Percentiles rank a stretch among this genome's conserved stretches.
These are phyloP conservation scores for Alloscopus bannaensis DNA, from an alignment of 2,888 invertebrate species.

Conservation along the genomic window DNA sequence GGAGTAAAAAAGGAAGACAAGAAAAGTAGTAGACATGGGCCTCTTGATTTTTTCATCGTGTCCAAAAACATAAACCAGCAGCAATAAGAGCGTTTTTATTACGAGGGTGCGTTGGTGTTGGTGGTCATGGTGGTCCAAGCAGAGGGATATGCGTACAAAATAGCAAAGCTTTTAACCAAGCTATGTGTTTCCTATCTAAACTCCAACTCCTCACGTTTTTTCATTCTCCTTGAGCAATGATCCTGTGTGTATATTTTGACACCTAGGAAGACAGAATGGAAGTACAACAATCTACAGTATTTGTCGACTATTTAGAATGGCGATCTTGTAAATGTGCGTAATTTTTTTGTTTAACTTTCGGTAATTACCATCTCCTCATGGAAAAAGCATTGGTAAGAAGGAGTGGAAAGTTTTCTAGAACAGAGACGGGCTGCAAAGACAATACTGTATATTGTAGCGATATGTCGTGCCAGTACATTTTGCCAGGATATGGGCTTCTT, in stretches of 20 bases:
- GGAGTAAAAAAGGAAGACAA: conserved; percentile 9
- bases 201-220: background rate
- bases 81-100: conserved; percentile 1
- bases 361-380: conserved; percentile 24
- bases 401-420: background rate
- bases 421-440: background rate
- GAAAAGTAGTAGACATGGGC: conserved; percentile 3
- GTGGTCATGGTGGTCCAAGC: background rate
- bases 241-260: background rate
- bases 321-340: conserved; percentile 6
- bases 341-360: conserved; percentile 20
- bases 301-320: background rate
- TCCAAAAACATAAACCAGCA: conserved; percentile 20
- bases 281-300: background rate
- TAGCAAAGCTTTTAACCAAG: no score
- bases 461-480: background rate
- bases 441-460: background rate
- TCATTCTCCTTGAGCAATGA: background rate
- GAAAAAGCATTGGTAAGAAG: conserved; percentile 5
- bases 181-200: background rate
- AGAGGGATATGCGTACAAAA: no score
- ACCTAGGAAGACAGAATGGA: background rate
- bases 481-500: background rate
- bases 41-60: conserved; percentile 37
- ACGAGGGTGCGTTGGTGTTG: background rate